Base-by-base conservation (phyloP, 2,113 vertebrate genomes). In the Macquaria ambigua region DNA sequence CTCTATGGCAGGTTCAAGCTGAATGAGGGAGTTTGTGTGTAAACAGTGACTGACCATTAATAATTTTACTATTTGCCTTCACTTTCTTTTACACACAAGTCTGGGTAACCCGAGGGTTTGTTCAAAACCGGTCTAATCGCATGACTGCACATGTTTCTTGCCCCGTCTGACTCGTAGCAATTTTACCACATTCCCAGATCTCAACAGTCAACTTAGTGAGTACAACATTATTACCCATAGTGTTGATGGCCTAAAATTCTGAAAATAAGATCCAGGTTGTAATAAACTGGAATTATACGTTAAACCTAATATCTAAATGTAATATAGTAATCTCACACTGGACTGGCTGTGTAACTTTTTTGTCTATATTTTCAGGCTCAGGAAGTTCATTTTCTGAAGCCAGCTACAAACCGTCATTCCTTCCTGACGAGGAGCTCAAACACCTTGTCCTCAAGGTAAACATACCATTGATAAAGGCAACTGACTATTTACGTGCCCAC, bases 401-500 rank as follows among this genome's bases (percentile, higher is more conserved):
- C 14, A 94, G 85, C 46, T 97, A 96, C 84, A 98, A 97, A 87
- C 97, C 97, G 4, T 96, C 97, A 0, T 98, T 98, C 93, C 90
- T 98, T 82, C 96, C 97, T 53, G 95, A 98, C 34, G 96, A 97
- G 61, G 97, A 98, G 70, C 96, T 98, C 56, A 96, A 96, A 75
- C 96, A 97, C 28, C 94, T 98, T 55, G 94, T 98, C 67, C 95
- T 98, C 20, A 96, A 96, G 96, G 97, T 98, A 93, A 94, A 81
- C 9, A 8, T 31, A 8, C 1, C 4, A 6, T 10, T 69, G 1
- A 69, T 34, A 53, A 5, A 59, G 3, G 3, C 10, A 61, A 1
- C 18, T 25, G 2, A 8, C 21, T 37, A 15, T 59, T 34, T 52
- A 23, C 37, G 10, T 62, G 31, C 6, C 7, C n/a, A 25, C n/a